Percentiles rank a stretch among this genome's conserved stretches.
phyloP scores from a whole-genome alignment of 1,140 invertebrate genomes.

The Harpegnathos saltator region DNA sequence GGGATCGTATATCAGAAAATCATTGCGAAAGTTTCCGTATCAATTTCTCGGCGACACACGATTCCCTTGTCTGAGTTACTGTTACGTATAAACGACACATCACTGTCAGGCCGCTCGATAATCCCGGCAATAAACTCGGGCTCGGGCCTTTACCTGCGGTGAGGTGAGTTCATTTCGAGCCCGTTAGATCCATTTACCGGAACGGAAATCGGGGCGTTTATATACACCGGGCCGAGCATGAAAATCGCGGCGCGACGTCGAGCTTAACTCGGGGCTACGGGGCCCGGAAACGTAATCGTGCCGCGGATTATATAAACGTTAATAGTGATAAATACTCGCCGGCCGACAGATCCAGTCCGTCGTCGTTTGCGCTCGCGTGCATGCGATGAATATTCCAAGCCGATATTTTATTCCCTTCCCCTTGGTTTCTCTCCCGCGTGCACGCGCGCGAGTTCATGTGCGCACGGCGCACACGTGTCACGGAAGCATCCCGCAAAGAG shows the following conservation, averaged over 20 bases:
- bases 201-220: conserved; percentile 40
- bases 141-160: background rate
- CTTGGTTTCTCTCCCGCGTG: background rate
- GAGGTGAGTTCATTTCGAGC: conserved; percentile 39
- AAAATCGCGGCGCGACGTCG: conserved; percentile 13
- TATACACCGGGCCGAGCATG: background rate
- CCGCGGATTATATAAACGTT: conserved; percentile 30
- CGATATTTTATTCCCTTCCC: conserved; percentile 29
- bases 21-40: conserved; percentile 53
- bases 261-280: background rate
- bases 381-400: conserved; percentile 36
- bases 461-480: background rate
- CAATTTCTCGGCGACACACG: conserved; percentile 55
- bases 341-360: conserved; percentile 2
- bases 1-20: conserved; percentile 54
- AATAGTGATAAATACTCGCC: conserved; percentile 43
- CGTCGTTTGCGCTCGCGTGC: background rate
- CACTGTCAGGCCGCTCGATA: conserved; percentile 49
- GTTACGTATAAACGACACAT: conserved; percentile 53
- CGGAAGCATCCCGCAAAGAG: background rate
- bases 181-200: conserved; percentile 42
- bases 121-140: conserved; percentile 56
- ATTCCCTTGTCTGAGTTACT: conserved; percentile 33
- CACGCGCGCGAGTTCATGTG: background rate
- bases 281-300: conserved; percentile 34